Base-by-base conservation (phyloP, 2,797 vertebrate genomes). In the Trachurus trachurus region DNA sequence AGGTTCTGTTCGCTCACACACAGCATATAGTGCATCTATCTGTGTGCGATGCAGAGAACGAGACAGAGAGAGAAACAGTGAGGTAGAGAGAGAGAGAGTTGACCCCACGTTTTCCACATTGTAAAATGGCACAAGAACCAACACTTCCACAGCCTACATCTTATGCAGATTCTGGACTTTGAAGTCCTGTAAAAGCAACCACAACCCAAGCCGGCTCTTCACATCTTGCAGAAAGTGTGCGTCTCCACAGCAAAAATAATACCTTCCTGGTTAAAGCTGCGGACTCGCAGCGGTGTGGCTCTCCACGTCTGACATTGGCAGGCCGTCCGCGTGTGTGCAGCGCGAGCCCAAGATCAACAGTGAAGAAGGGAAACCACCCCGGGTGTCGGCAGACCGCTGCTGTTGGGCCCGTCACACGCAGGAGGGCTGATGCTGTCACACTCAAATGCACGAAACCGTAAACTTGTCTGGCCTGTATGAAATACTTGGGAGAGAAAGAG, bases 321-420 rank as follows among this genome's bases (percentile, higher is more conserved):
- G 59, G 77, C 44, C 75, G 39, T 74, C 44, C 45, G 71, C 19
- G 22, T 53, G 69, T 87, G 83, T 71, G 81, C 68, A 83, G 76
- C 52, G 7, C 13, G 2, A 82, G 82, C 82, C 90, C 87, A 91
- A 92, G 81, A 92, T 91, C 92, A 92, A 92, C 88, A 92, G 81
- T 59, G 21, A 76, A 72, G 84, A 58, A 83, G 76, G 71, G 76
- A 89, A 91, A 83, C 89, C 89, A 87, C 81, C 88, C 83, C 11
- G 74, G 64, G 82, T 85, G 91, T 79, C 59, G 34, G 87, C 71
- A 83, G 75, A 78, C 79, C 64, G 37, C 86, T 50, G 80, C 87
- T 72, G 81, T 60, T 74, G 84, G 81, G 74, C 77, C 74, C 59
- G 63, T 91, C 86, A 76, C 87, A 83, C 19, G 8, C 71, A 81